A percentile compares a stretch with the other conserved stretches of the same genome.
These are phyloP conservation scores for Aricia artaxerxes DNA, from an alignment of 2,888 invertebrate genomes.

Conservation along the genomic window DNA sequence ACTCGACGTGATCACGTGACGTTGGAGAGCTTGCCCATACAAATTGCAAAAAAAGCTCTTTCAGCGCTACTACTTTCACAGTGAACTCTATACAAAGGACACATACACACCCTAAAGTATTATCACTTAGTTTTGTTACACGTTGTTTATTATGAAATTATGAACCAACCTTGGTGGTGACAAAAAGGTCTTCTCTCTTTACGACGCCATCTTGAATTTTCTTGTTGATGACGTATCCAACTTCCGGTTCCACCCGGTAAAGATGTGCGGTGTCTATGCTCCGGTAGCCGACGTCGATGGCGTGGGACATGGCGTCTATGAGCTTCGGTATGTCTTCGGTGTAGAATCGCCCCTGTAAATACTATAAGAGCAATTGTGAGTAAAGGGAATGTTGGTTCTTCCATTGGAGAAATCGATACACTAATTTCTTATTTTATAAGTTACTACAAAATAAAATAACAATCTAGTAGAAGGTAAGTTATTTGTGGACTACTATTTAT, in stretches of 20 bases:
- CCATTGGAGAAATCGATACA: no score
- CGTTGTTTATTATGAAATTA: no score
- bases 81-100: no score
- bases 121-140: background rate
- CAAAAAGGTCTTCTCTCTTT: conserved; percentile 84
- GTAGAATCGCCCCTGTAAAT: conserved; percentile 50
- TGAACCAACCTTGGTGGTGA: conserved; percentile 82
- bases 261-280: conserved; percentile 87
- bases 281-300: conserved; percentile 88
- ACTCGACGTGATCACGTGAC: no score
- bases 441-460: no score
- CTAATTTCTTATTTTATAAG: no score
- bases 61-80: no score
- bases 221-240: conserved; percentile 82
- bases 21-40: no score
- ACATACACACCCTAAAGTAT: conserved; percentile 56
- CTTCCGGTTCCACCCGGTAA: conserved; percentile 86
- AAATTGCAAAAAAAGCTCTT: no score
- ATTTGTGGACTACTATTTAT: no score
- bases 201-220: conserved; percentile 84
- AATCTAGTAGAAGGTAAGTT: no score
- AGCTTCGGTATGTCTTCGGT: conserved; percentile 52
- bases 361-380: background rate
- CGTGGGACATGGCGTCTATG: conserved; percentile 83
- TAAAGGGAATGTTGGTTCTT: background rate